Conservation (phyloP, 2,797 vertebrate genomes). For the Rhincodon typus region DNA sequence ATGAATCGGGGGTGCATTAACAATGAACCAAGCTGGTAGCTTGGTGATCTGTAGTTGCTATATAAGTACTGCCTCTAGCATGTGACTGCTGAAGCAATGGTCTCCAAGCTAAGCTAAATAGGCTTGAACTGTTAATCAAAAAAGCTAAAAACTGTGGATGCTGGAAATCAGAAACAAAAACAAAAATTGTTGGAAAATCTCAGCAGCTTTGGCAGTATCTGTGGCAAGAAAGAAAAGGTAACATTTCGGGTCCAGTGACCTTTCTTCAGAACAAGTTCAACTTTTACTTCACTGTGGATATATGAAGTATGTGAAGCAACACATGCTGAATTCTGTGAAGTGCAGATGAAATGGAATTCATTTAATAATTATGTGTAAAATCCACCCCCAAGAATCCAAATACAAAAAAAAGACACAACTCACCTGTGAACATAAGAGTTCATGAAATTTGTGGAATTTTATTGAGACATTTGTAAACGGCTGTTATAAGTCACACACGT, state of each 20-base stretch:
- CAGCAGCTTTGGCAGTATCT: too few species aligned
- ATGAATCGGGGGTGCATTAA: background rate
- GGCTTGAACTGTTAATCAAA: background rate
- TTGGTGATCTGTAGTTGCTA: too few species aligned
- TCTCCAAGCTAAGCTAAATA: background rate
- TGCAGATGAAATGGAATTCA: background rate
- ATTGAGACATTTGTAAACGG: background rate
- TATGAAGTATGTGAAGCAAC: background rate
- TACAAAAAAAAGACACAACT: background rate
- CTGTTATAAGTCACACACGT: background rate
- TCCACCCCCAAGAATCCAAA: too few species aligned
- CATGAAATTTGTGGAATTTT: background rate
- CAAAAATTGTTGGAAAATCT: too few species aligned
- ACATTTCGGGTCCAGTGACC: too few species aligned
- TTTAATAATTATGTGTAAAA: constrained; percentile 7
- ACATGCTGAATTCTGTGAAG: background rate
- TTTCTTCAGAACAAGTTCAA: background rate
- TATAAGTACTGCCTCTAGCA: background rate
- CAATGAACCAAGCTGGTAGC: background rate
- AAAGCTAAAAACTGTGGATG: too few species aligned
- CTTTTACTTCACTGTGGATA: background rate
- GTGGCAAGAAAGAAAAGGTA: too few species aligned
- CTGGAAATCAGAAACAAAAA: too few species aligned
- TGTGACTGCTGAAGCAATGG: background rate
- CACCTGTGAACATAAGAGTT: background rate